Conservation (phyloP, 1,140 invertebrate species). For the Polyergus mexicanus region DNA sequence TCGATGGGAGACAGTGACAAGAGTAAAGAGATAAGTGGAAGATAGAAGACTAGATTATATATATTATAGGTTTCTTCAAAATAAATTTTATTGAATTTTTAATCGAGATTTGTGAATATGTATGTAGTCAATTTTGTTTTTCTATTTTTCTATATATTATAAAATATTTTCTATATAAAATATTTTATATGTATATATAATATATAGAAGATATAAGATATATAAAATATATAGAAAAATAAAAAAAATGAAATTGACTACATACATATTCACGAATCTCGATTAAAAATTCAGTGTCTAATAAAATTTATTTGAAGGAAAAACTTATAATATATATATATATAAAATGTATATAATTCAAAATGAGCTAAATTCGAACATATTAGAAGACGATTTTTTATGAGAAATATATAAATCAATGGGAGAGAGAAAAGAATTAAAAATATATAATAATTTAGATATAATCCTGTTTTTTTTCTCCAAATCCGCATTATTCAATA, state of each 20-base stretch:
- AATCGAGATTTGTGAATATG: no score
- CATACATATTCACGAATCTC: not conserved
- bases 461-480: not conserved
- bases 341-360: not conserved
- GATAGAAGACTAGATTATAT: not conserved
- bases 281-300: constrained; percentile 7
- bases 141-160: no score
- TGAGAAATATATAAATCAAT: not conserved
- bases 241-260: not conserved
- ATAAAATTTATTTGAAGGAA: not conserved
- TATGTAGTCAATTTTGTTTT: no score
- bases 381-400: not conserved
- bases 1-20: constrained; percentile 14
- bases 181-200: no score
- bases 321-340: not conserved
- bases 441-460: constrained; percentile 8
- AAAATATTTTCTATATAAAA: no score
- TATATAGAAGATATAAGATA: not conserved
- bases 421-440: not conserved
- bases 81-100: no score
- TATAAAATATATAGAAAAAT: not conserved
- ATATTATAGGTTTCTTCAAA: not conserved
- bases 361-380: not conserved
- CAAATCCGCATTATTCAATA: not conserved
- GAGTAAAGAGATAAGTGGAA: constrained; percentile 11